Evolutionary conservation across 1,140 invertebrate genomes (phyloP).

Genomic region (Drosophila virilis): DNA sequence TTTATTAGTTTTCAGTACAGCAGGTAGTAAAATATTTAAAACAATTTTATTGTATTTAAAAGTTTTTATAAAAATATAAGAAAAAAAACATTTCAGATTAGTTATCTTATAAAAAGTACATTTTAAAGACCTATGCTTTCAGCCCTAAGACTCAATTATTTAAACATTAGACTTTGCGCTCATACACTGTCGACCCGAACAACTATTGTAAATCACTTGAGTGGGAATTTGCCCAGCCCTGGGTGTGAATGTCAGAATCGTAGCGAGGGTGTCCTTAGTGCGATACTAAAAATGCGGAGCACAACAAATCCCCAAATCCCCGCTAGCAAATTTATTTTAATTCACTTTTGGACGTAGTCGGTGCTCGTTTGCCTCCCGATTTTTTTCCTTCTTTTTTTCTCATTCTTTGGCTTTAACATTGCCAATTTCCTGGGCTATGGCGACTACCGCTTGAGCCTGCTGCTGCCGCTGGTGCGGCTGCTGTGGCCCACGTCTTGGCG

Average conservation of each 20-base stretch:
- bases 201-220: constrained; percentile 19
- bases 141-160: background rate
- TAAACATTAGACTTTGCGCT: background rate
- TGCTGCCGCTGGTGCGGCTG: constrained; percentile 25
- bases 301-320: constrained; percentile 81
- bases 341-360: constrained; percentile 76
- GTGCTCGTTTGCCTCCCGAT: constrained; percentile 39
- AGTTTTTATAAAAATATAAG: too few relatives aligned
- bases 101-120: too few relatives aligned
- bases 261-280: constrained; percentile 57
- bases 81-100: too few relatives aligned
- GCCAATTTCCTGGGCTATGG: constrained; percentile 69
- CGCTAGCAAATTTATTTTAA: constrained; percentile 83
- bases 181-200: background rate
- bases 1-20: too few relatives aligned
- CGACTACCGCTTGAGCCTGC: constrained; percentile 20
- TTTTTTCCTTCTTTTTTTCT: constrained; percentile 8
- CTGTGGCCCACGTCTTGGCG: constrained; percentile 60
- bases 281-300: constrained; percentile 77
- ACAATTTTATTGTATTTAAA: too few relatives aligned
- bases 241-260: constrained; percentile 39
- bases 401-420: constrained; percentile 60
- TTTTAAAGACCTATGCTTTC: too few relatives aligned
- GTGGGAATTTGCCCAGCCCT: constrained; percentile 47
- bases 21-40: too few relatives aligned